Conservation (phyloP, 2,113 vertebrate species). For the Campylorhamphus procurvoides region DNA sequence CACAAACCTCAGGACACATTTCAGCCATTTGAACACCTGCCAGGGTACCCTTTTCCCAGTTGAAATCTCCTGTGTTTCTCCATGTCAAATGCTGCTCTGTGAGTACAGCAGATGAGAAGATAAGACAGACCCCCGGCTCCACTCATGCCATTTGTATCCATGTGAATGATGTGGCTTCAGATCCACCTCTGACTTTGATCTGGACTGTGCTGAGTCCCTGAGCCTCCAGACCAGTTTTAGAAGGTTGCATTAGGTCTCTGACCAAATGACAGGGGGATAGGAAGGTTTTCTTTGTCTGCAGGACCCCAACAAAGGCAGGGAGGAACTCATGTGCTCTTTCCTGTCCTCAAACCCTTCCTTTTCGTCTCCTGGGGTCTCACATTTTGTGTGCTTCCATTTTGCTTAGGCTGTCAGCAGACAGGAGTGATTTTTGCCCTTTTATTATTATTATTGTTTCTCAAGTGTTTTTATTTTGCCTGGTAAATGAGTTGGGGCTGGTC, state of each 20-base stretch:
- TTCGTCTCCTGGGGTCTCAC: neutral
- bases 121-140: neutral
- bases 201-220: neutral
- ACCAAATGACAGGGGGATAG: neutral
- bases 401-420: neutral
- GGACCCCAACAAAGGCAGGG: neutral
- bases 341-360: neutral
- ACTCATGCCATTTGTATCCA: neutral
- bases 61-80: neutral
- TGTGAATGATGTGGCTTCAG: neutral
- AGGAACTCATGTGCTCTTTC: neutral
- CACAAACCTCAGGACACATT: neutral
- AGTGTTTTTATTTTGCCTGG: neutral
- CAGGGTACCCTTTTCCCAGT: neutral
- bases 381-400: neutral
- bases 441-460: neutral
- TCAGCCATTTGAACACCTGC: neutral
- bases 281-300: neutral
- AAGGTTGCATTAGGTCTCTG: neutral
- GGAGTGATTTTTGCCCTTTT: neutral
- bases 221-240: neutral
- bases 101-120: neutral
- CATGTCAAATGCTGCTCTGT: neutral
- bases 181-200: neutral
- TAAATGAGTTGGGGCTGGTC: neutral